phyloP scores from a whole-genome alignment of 2,113 vertebrate genomes.

The Gymnocephalus cernua region DNA sequence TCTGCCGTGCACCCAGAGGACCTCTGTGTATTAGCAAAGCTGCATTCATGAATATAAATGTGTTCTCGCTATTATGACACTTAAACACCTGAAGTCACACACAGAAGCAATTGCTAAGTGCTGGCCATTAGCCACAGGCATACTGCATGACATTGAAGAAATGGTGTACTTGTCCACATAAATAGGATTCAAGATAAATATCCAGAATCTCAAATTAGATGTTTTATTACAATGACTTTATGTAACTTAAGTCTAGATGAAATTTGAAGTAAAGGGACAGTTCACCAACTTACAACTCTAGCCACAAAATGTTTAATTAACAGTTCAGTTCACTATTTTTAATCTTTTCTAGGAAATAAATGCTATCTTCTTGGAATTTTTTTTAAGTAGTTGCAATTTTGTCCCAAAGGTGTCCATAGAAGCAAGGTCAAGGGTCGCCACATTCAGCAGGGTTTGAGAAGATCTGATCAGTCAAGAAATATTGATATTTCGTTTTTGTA shows the following conservation, averaged over 20 bases:
- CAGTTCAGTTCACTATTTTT: background rate
- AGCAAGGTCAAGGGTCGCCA: too few species aligned
- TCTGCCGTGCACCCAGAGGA: slow-evolving; percentile 17
- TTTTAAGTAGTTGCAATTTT: too few species aligned
- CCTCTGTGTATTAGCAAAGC: slow-evolving; percentile 30
- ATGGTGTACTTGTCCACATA: background rate
- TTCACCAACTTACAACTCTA: background rate
- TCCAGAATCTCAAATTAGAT: background rate
- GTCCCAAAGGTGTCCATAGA: too few species aligned
- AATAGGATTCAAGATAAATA: slow-evolving; percentile 3
- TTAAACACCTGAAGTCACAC: slow-evolving; percentile 18
- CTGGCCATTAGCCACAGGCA: slow-evolving; percentile 8
- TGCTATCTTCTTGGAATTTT: too few species aligned
- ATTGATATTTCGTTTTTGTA: too few species aligned
- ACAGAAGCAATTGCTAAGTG: slow-evolving; percentile 6
- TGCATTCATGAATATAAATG: slow-evolving; percentile 43
- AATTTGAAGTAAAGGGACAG: background rate
- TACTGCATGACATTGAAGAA: background rate
- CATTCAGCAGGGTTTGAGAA: too few species aligned
- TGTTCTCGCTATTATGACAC: slow-evolving; percentile 12
- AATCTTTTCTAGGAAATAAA: background rate
- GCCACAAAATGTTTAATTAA: background rate
- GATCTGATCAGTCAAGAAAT: too few species aligned
- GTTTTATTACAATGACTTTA: background rate
- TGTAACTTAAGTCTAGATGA: background rate